Evolutionary conservation across 2,113 vertebrate species (phyloP), one percentile per base, ranked within the genome.

Genomic region (Nycticryphes semicollaris): DNA sequence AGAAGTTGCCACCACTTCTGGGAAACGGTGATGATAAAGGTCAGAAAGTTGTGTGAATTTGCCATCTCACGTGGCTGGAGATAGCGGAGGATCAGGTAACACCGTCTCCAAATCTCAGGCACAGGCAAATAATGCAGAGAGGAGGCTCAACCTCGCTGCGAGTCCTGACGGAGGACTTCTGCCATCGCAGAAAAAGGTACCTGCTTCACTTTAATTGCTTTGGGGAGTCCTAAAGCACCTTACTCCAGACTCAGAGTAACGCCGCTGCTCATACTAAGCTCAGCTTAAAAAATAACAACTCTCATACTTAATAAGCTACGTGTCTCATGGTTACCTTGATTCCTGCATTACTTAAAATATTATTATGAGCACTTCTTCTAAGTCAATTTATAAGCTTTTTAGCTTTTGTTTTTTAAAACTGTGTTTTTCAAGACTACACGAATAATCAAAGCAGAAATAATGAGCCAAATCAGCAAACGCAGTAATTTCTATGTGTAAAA

Each of bases 401-500:
- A 87, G 95, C 79, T 84, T 94, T 92, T 53, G 77, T 91, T 94
- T 91, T 84, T 85, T 74, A 37, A 91, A 93, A 93, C 19, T 39
- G n/a, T 93, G 87, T 96, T 98, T 98, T 98, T 94, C 97, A 92
- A 85, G 75, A 82, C 76, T 70, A 60, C 79, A 82, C 94, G 95
- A 96, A 97, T 97, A 98, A 98, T 98, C 97, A 97, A 98, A 98
- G 96, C 82, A 96, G 95, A 96, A 97, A 97, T 98, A 98, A 98
- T 97, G 97, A 98, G 57, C 94, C 93, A 96, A 97, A 97, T 97
- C 96, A 97, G 96, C 94, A 98, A 98, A 98, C 73, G 80, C 92
- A 94, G 94, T 98, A 98, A 98, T 98, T 98, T 97, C 96, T 98
- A 91, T 96, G 97, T 97, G 97, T 97, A 98, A 98, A 98, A 97